Conservation (phyloP, 2,888 invertebrate genomes). For the Tolmerus cingulatus region DNA sequence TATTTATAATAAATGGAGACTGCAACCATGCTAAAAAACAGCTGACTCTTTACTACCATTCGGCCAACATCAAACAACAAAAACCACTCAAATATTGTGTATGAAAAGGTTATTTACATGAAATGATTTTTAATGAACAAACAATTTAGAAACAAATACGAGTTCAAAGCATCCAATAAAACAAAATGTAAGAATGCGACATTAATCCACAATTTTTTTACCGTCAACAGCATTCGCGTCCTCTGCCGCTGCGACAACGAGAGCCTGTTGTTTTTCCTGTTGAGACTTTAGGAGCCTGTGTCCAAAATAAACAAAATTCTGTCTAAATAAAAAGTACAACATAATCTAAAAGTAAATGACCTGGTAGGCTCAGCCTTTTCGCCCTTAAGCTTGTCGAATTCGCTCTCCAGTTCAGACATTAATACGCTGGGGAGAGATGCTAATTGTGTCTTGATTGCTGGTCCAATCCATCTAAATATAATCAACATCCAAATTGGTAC, state of each 20-base stretch:
- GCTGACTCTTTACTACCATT: neutral
- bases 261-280: slow-evolving; percentile 61
- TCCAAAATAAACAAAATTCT: slow-evolving; percentile 26
- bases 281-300: slow-evolving; percentile 62
- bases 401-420: slow-evolving; percentile 85
- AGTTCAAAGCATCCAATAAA: slow-evolving; percentile 4
- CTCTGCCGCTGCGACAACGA: slow-evolving; percentile 60
- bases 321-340: slow-evolving; percentile 10
- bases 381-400: slow-evolving; percentile 77
- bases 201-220: slow-evolving; percentile 33
- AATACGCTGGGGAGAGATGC: slow-evolving; percentile 88
- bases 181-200: neutral
- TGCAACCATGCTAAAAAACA: no score
- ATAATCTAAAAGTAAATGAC: slow-evolving; percentile 48
- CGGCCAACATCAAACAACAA: neutral
- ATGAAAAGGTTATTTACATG: neutral
- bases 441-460: slow-evolving; percentile 84
- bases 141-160: neutral
- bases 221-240: slow-evolving; percentile 65
- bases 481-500: slow-evolving; percentile 23
- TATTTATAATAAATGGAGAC: no score
- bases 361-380: slow-evolving; percentile 60
- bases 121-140: neutral
- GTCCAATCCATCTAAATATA: slow-evolving; percentile 78
- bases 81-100: neutral